Evolutionary conservation across 2,888 invertebrate species (phyloP), one percentile per base, ranked within the genome.

Genomic region (Leptothorax acervorum): DNA sequence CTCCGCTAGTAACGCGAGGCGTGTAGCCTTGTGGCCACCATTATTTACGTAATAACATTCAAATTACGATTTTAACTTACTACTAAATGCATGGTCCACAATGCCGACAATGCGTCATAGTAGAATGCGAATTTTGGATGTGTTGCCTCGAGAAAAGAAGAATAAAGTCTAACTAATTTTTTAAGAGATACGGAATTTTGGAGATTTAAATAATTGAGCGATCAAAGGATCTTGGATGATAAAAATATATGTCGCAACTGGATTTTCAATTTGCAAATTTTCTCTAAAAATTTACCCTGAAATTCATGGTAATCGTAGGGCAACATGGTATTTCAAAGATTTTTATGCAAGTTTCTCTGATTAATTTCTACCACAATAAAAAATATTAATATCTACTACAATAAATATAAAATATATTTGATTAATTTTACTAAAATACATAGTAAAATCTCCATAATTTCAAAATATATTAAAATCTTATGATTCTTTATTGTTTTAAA

Each of bases 1-100:
- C 31, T 55, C n/a, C 12, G 42, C 11, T n/a, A 31, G n/a, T 78
- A 78, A 68, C 55, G 66, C 55, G 42, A 57, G 31, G 35, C 23
- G 53, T 9, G 66, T 31, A 53, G n/a, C 45, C 57, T 66, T 66
- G 66, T 23, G 55, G 42, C 15, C 35, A n/a, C 28, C 18, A 53
- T 66, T 66, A 55, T 66, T 78, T 78, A 68, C 55, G 78, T 78
- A 68, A 78, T 78, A 68, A 78, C 31, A 5, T 78, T 66, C 57
- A 78, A 66, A 57, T 78, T 45, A 15, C 35, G 31, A 31, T 68
- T 68, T 45, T 66, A 66, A 55, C 31, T 65, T 8, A 42, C n/a
- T 55, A 45, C 55, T 12, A 57, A 57, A 55, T n/a, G 42, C n/a
- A 2, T 45, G n/a, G 18, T 42, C 15, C 42, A 28, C 23, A 31